Base-by-base conservation (phyloP, 64 coral and sea anemone genomes). In the Porites lutea region DNA sequence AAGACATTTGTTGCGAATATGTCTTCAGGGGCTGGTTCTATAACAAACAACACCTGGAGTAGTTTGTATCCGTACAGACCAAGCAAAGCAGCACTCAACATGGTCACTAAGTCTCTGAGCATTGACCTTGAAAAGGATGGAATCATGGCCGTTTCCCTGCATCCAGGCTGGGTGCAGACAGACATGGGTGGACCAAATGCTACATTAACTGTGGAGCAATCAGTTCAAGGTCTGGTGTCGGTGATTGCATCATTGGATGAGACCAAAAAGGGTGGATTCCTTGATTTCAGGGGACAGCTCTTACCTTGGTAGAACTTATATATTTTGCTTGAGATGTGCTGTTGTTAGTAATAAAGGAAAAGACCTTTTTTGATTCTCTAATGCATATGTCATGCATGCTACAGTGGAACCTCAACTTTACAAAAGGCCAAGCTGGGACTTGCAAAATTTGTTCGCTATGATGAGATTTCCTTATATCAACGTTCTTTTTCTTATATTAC, bases 101-200 rank as follows among this genome's bases (percentile, higher is more conserved):
- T 45, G 20, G 47, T 95, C 6, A 82, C 89, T 10, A 95, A 78
- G 51, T 78, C 82, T 9, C n/a, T 92, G 52, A 78, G 81, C 79
- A 62, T 82, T 87, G 94, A 95, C 51, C 52, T 95, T 50, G 75
- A 45, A 19, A 46, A 64, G 13, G 82, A 92, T 54, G 89, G 94
- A 6, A 87, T 95, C 46, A 21, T 79, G 6, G 82, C 72, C 21
- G 80, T 88, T n/a, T 53, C 55, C 21, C 61, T 87, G 3, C 22
- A 90, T 82, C 94, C 94, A 16, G 94, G 94, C 18, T 95, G 89
- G 74, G 94, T 95, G 1, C 16, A 88, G 48, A 95, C 94, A 11
- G 89, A 92, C 72, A 92, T 95, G 89, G 83, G 74, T 13, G 89
- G 54, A 14, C 82, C 14, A 63, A 83, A 89, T 79, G 87, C 75